Evolutionary conservation across 2,888 invertebrate genomes (phyloP), one percentile per base, ranked within the genome.

Genomic region (Caenorhabditis wallacei): DNA sequence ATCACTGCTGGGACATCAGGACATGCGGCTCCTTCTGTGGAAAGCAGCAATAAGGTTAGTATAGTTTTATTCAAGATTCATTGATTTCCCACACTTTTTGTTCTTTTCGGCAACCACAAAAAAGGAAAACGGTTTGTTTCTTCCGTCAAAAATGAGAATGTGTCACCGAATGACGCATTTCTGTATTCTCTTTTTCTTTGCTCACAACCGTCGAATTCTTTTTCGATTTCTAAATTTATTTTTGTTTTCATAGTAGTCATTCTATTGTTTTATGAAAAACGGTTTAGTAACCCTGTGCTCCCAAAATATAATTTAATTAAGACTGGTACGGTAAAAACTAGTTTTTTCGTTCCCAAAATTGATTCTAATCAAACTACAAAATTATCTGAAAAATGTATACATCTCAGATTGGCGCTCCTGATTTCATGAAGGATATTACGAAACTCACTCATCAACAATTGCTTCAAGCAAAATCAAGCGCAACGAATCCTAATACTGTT

Each of bases 1-100:
- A 76, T 76, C 22, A 76, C 68, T 20, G 75, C 75, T 24, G 75
- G 75, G 24, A 76, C 75, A 7, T 76, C 75, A 26, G 75, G 75
- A 37, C 63, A 72, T 53, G 5, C 72, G 18, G 13, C n/a, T n/a
- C 0, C 53, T n/a, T 20, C 40, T 1, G 5, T 16, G 40, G 40
- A 48, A 51, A 16, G 20, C 24, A 5, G 24, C 46, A 70, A 46
- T 26, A 59, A 59, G 70, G 70, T 70, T 20, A 35, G 57, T 66
- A 18, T 26, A 24, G 8, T 18, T 37, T 57, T n/a, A 1, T 37
- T 35, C 18, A 2, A 26, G 16, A 43, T 43, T 43, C 3, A 16
- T 43, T 43, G 10, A 11, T 43, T 16, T 43, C 13, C 2, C 3
- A n/a, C n/a, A n/a, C 43, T 43, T 43, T 48, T 48, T 48, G 46